Base-by-base conservation (phyloP, 2,113 vertebrate genomes). In the Phaethornis superciliosus region DNA sequence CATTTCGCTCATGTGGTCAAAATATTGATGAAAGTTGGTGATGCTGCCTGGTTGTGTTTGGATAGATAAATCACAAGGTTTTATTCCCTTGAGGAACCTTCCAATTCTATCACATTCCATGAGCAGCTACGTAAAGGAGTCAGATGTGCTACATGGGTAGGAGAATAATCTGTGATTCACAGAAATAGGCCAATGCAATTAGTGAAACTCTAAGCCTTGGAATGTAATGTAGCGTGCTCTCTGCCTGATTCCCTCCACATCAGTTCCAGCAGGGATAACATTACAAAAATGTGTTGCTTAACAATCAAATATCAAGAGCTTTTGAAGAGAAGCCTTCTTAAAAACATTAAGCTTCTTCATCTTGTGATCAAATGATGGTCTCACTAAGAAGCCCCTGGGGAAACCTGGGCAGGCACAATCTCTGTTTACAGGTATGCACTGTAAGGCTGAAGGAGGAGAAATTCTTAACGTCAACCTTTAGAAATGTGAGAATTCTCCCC, bases 121-220 rank as follows among this genome's bases (percentile, higher is more conserved):
- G 78, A 72, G 35, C 4, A 7, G 12, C 89, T 85, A 23, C 1
- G 0, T 63, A 59, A 85, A 85, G 68, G 49, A 88, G 67, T 94
- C 56, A 35, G 68, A 80, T 67, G 37, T 91, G 51, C 32, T 72
- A 63, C 85, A 51, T 54, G 55, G 86, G 54, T 28, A 47, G 59
- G 54, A 68, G 44, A 88, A 88, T 70, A 91, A 91, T 91, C 89
- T 68, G 81, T 30, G 44, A 54, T 94, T 94, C 89, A 80, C 32
- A 63, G 35, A 93, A 95, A 33, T 52, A 88, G 89, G 91, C 56
- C 93, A 94, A 54, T 78, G 85, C 71, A 85, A 88, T 95, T 94
- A 95, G 42, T 46, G 46, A 83, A 89, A 95, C 52, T 37, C 74
- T 93, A 91, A 94, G 56, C 67, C 55, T 72, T 2, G 0, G 37